Evolutionary conservation across 2,113 vertebrate genomes (phyloP).

Genomic region (Onychorhynchus coronatus): DNA sequence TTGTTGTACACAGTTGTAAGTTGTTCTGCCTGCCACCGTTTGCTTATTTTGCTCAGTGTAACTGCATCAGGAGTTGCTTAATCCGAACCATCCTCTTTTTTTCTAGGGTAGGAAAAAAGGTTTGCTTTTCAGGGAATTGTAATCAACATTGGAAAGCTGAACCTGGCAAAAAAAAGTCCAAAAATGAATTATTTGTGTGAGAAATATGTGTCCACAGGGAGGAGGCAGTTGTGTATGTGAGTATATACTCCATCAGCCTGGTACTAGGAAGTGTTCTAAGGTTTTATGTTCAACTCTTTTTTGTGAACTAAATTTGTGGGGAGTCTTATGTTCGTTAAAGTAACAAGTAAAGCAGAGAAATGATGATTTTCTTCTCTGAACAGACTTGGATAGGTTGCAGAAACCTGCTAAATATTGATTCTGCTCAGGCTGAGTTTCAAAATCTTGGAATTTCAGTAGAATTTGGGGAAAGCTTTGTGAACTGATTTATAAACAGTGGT

Average conservation of each 20-base stretch:
- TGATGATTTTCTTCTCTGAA: background rate
- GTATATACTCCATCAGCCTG: background rate
- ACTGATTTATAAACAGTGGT: background rate
- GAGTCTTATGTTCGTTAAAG: background rate
- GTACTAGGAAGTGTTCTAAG: background rate
- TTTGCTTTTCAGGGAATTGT: background rate
- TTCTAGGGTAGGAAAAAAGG: background rate
- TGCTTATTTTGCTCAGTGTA: background rate
- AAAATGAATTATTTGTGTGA: background rate
- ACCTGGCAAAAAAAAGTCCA: background rate
- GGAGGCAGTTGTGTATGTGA: background rate
- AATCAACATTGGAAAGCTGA: background rate
- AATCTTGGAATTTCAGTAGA: background rate
- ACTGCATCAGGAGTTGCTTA: background rate
- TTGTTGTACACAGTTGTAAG: background rate
- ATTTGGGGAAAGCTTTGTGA: background rate
- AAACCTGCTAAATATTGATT: background rate
- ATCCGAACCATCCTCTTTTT: background rate
- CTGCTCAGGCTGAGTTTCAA: background rate
- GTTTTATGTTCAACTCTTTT: background rate
- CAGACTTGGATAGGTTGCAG: background rate
- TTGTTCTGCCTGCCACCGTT: background rate
- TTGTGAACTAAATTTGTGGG: background rate
- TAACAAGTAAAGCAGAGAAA: background rate
- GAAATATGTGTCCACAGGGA: background rate